Conservation (phyloP, 2,888 invertebrate species). For the Stictocephala bisonia region DNA sequence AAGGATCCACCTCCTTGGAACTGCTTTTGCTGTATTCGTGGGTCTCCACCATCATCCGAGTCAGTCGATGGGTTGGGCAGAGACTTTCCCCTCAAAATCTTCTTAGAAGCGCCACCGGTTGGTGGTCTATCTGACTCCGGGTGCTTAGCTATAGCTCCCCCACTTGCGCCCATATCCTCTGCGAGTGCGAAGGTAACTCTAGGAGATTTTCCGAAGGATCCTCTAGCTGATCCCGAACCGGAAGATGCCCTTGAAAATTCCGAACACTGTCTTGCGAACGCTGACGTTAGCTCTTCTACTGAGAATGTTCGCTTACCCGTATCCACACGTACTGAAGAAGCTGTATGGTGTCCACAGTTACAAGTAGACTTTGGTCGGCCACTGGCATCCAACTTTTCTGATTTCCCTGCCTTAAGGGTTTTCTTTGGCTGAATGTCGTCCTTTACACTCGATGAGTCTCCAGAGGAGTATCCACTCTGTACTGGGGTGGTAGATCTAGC, state of each 20-base stretch:
- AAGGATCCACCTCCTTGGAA: slow-evolving; percentile 31
- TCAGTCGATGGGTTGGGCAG: slow-evolving; percentile 31
- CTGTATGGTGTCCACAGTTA: slow-evolving; percentile 56
- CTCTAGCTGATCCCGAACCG: slow-evolving; percentile 56
- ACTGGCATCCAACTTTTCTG: slow-evolving; percentile 23
- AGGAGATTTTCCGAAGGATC: slow-evolving; percentile 62
- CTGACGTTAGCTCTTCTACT: slow-evolving; percentile 57
- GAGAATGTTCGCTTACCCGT: slow-evolving; percentile 58
- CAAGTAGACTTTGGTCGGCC: slow-evolving; percentile 54
- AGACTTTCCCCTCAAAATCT: slow-evolving; percentile 37
- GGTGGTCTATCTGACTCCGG: slow-evolving; percentile 41
- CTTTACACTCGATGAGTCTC: slow-evolving; percentile 43
- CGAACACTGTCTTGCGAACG: slow-evolving; percentile 48
- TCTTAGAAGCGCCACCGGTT: slow-evolving; percentile 40
- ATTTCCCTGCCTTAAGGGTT: slow-evolving; percentile 26
- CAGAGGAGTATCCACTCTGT: slow-evolving; percentile 45
- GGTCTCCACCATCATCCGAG: slow-evolving; percentile 33
- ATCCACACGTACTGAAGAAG: slow-evolving; percentile 50
- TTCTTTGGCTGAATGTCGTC: slow-evolving; percentile 41
- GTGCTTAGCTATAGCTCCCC: slow-evolving; percentile 50
- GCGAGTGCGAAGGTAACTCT: slow-evolving; percentile 61
- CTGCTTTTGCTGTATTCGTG: slow-evolving; percentile 37
- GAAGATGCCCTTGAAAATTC: slow-evolving; percentile 47
- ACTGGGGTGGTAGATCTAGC: slow-evolving; percentile 48
- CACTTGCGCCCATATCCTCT: slow-evolving; percentile 60